Evolutionary conservation across 2,888 invertebrate genomes (phyloP).

Genomic region (Mythimna lalbum): DNA sequence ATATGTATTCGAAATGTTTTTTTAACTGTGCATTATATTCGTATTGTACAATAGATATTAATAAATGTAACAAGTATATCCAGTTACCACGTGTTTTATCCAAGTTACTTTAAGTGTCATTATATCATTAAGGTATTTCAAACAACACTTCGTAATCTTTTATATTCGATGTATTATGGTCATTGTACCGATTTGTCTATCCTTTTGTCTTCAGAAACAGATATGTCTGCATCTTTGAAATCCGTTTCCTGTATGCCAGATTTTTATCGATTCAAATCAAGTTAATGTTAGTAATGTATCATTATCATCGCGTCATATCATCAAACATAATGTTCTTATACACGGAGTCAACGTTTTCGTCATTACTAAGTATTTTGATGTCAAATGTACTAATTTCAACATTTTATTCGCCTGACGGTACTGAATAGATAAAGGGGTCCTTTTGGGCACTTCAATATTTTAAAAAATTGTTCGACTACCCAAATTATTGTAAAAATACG

Average conservation of each 20-base stretch:
- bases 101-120: constrained; percentile 37
- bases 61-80: constrained; percentile 37
- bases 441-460: constrained; percentile 53
- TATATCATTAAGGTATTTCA: constrained; percentile 33
- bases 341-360: constrained; percentile 56
- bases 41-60: constrained; percentile 19
- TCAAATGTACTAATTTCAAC: constrained; percentile 65
- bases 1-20: constrained; percentile 27
- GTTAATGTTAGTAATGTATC: constrained; percentile 45
- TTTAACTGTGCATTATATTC: constrained; percentile 33
- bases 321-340: constrained; percentile 55
- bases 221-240: constrained; percentile 13
- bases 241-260: constrained; percentile 11
- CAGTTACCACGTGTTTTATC: constrained; percentile 20
- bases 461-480: constrained; percentile 49
- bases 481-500: constrained; percentile 20
- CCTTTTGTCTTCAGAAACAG: constrained; percentile 18
- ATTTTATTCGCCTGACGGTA: constrained; percentile 70
- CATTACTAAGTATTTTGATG: constrained; percentile 64
- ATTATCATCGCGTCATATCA: constrained; percentile 61
- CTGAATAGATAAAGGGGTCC: constrained; percentile 68
- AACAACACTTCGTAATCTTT: constrained; percentile 25
- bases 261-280: constrained; percentile 18
- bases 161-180: constrained; percentile 23
- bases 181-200: constrained; percentile 34